Percentiles rank a stretch among this genome's conserved stretches.
Conservation (phyloP, 2,797 vertebrate species). For the Heteromormyrus szaboi region DNA sequence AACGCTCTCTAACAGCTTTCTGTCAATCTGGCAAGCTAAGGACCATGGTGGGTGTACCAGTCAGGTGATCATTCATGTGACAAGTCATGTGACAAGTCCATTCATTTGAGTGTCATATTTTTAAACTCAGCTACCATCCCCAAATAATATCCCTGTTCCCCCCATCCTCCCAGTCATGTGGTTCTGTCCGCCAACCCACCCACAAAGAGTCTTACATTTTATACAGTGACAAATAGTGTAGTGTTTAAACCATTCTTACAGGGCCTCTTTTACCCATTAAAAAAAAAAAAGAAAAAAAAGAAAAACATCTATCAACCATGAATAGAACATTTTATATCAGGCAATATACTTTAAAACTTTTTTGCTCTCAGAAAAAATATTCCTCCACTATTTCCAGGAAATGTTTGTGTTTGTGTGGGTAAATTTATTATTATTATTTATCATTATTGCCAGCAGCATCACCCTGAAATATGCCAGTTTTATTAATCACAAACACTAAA, state of each 20-base stretch:
- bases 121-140: neutral
- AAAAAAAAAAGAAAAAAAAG: neutral
- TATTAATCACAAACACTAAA: neutral
- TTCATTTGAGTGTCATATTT: neutral
- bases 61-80: neutral
- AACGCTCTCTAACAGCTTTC: neutral
- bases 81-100: neutral
- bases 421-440: neutral
- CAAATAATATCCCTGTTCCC: neutral
- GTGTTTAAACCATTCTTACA: neutral
- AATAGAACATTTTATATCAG: neutral
- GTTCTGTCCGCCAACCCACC: neutral
- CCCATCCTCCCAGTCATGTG: neutral
- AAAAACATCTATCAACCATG: neutral
- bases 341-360: neutral
- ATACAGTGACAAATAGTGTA: neutral
- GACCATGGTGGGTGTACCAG: neutral
- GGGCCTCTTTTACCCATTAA: neutral
- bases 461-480: neutral
- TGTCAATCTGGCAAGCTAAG: neutral
- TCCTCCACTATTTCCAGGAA: neutral
- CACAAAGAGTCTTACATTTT: neutral
- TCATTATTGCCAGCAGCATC: neutral
- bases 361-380: neutral
- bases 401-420: neutral